A percentile compares a stretch with the other conserved stretches of the same genome.
Conservation (phyloP, 2,797 vertebrate species). For the Leptatherina wallacei region DNA sequence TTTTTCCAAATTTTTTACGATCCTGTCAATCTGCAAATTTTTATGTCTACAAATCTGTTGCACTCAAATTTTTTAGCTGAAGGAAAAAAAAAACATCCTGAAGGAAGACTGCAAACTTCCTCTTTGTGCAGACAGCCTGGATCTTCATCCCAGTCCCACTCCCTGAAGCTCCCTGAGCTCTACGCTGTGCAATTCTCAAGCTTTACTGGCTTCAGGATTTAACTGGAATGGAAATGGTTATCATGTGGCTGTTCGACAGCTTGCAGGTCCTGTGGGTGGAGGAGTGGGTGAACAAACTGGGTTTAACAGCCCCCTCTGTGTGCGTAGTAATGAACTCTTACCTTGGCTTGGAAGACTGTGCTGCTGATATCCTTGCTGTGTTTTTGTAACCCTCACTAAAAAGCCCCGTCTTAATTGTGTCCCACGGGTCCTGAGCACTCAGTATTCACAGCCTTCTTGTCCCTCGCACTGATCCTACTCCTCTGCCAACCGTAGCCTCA, state of each 20-base stretch:
- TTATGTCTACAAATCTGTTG: slow-evolving; percentile 27
- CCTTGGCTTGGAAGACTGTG: slow-evolving; percentile 67
- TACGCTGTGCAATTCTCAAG: slow-evolving; percentile 41
- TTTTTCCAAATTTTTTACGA: not conserved
- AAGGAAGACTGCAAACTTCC: slow-evolving; percentile 43
- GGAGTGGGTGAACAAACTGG: slow-evolving; percentile 45
- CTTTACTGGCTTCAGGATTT: slow-evolving; percentile 60
- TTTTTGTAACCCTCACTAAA: slow-evolving; percentile 79
- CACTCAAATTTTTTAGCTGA: slow-evolving; percentile 12
- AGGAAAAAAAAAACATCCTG: slow-evolving; percentile 33
- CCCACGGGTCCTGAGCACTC: slow-evolving; percentile 68
- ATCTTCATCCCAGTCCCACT: slow-evolving; percentile 48
- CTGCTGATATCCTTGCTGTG: slow-evolving; percentile 67
- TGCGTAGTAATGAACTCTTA: slow-evolving; percentile 74
- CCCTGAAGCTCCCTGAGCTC: slow-evolving; percentile 18
- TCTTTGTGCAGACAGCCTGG: slow-evolving; percentile 38
- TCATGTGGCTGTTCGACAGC: slow-evolving; percentile 57
- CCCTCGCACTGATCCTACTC: slow-evolving; percentile 70
- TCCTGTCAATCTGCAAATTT: slow-evolving; percentile 9
- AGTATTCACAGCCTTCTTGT: slow-evolving; percentile 76
- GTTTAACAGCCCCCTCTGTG: slow-evolving; percentile 59
- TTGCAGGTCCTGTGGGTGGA: slow-evolving; percentile 35
- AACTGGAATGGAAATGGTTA: slow-evolving; percentile 64
- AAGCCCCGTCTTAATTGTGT: slow-evolving; percentile 79
- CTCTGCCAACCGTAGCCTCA: slow-evolving; percentile 59